phyloP scores from a whole-genome alignment of 2,113 vertebrate genomes.

The Delphinapterus leucas region DNA sequence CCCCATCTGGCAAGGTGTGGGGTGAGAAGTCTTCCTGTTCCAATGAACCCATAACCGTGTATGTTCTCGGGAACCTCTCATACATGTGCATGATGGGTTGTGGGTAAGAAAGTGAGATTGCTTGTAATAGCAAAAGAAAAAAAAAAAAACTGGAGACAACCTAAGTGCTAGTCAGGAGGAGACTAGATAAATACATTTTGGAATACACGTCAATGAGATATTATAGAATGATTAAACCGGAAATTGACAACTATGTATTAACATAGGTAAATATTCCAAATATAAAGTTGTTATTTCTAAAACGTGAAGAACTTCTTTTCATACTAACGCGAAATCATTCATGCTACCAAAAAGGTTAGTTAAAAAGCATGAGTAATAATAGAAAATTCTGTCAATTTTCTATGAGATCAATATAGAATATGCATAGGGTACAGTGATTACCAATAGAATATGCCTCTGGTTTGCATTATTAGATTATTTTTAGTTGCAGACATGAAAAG shows the following conservation, averaged over 20 bases:
- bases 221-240: background rate
- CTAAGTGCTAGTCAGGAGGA: background rate
- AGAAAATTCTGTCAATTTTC: background rate
- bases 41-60: fast-evolving
- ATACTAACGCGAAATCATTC: background rate
- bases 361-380: background rate
- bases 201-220: background rate
- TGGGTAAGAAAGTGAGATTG: background rate
- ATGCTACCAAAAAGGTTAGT: background rate
- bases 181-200: background rate
- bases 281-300: background rate
- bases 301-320: background rate
- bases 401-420: background rate
- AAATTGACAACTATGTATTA: background rate
- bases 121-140: background rate
- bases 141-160: background rate
- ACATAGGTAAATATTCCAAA: background rate
- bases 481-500: background rate
- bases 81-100: too few species aligned
- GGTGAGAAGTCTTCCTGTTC: background rate
- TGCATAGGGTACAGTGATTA: background rate
- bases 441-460: background rate
- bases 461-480: background rate
- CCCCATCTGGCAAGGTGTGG: background rate
- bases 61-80: background rate